Base-by-base conservation (phyloP, 2,113 vertebrate species). In the Aldabrachelys gigantea region DNA sequence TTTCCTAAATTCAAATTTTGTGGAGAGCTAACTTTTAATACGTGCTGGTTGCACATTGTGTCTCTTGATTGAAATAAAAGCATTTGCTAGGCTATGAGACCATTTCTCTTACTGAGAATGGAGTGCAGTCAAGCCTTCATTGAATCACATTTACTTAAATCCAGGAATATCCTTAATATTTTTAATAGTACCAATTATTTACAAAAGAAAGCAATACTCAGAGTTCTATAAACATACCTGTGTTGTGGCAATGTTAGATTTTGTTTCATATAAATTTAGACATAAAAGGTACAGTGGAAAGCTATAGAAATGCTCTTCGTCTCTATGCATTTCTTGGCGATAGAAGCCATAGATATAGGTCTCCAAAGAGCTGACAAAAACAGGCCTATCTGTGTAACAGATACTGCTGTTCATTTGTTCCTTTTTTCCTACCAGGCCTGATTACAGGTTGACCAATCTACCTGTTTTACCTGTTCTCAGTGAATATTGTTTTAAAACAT, bases 401-500 rank as follows among this genome's bases (percentile, higher is more conserved):
- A 0, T 12, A 92, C 83, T 94, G 82, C 72, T 44, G 5, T 56
- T 50, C 14, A 0, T 12, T 88, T 90, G 8, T 87, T 95, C 21
- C 21, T 75, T 16, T 22, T 95, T 82, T 21, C 29, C 56, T 80
- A 35, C 41, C 29, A n/a, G 78, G 29, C 25, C 31, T 62, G 80
- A 88, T 72, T 72, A 72, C 19, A 72, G 69, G 17, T 9, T 72
- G 65, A 75, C 21, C 17, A 41, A 75, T n/a, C 19, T 90, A 4
- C 0, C 2, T 90, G 87, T 59, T 78, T 6, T 27, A 1, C 17
- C 0, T 35, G 5, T 44, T 29, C 44, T 27, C 62, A 80, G 89
- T 72, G 82, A 38, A 44, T 89, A 89, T 92, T 95, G 86, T 94
- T 96, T 96, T 91, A 84, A 95, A 92, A 90, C 87, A 80, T 72